Evolutionary conservation across 2,113 vertebrate species (phyloP), one percentile per base, ranked within the genome.

Genomic region (Protomyctophum bolini): DNA sequence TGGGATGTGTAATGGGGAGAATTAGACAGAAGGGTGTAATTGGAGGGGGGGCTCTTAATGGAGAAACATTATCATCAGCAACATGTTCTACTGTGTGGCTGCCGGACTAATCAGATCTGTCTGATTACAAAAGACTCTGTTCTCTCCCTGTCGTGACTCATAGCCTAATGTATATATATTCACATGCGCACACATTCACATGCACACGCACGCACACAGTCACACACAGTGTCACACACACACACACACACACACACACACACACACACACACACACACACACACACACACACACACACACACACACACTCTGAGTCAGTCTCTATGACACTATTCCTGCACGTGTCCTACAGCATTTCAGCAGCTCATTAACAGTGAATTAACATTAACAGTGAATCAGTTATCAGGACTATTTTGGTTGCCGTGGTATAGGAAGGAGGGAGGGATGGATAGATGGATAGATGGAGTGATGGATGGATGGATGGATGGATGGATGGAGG

Each of bases 21-120:
- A 81, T 85, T 85, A 83, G 85, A 72, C 82, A 81, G 63, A 82
- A 69, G 70, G 70, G 74, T 72, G 69, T 85, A 83, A 87, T 82
- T 85, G 73, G 68, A 68, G 63, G 33, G 11, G 73, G 41, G 54
- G 52, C 60, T 74, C 15, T 70, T 52, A 61, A 72, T 73, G 68
- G 79, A 82, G 75, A 74, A 82, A 58, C 52, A 60, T 67, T 67
- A 73, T 65, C 33, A 66, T 66, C 54, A 61, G 9, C 59, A 62
- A 68, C 15, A 33, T 52, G 63, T 76, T 78, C 57, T 74, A 49
- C 60, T 50, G 67, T 47, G 8, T 50, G 33, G 33, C 33, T 41
- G 28, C 65, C 45, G 58, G 73, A 70, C 66, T 75, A 80, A 73
- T 89, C 83, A 75, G 76, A 83, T 82, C 71, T 73, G 82, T 80